These are phyloP conservation scores for Aurelia sp. DNA, from an alignment of 30 jellyfish, hydroid and myxozoan genomes.

Conservation along the genomic window DNA sequence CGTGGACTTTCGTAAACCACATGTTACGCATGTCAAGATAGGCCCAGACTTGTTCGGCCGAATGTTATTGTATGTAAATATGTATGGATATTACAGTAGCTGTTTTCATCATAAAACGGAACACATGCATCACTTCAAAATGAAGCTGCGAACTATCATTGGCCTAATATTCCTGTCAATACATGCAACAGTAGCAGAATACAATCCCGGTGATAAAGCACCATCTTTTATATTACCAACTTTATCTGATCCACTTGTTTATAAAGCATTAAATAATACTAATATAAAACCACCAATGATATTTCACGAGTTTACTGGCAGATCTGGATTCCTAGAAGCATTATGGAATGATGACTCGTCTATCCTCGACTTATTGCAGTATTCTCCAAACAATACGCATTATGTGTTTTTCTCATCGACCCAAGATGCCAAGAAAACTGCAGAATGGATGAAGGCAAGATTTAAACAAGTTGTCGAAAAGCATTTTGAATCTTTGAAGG, in stretches of 20 bases:
- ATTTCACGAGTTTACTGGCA: constrained; percentile 89
- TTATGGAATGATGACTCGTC: constrained; percentile 96
- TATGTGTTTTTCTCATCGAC: constrained; percentile 89
- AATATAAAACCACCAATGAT: constrained; percentile 91
- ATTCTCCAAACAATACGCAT: constrained; percentile 90
- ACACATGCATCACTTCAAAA: neutral
- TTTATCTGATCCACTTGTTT: constrained; percentile 79
- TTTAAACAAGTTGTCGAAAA: constrained; percentile 77
- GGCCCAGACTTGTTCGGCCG: too few species aligned
- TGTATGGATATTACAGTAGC: too few species aligned
- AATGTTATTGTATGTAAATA: too few species aligned
- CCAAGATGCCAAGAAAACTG: constrained; percentile 78
- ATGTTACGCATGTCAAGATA: too few species aligned
- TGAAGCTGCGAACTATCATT: neutral
- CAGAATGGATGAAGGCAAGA: constrained; percentile 93
- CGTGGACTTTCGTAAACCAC: too few species aligned
- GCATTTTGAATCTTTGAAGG: constrained; percentile 38
- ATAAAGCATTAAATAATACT: constrained; percentile 85
- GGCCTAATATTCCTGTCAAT: neutral
- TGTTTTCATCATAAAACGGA: too few species aligned
- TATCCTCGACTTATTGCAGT: constrained; percentile 74
- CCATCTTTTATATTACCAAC: constrained; percentile 93
- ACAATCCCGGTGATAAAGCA: constrained; percentile 93
- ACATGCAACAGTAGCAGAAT: constrained; percentile 22
- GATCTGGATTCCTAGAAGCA: constrained; percentile 94